Evolutionary conservation across 2,888 invertebrate genomes (phyloP).

Genomic region (Spilosoma lubricipeda): DNA sequence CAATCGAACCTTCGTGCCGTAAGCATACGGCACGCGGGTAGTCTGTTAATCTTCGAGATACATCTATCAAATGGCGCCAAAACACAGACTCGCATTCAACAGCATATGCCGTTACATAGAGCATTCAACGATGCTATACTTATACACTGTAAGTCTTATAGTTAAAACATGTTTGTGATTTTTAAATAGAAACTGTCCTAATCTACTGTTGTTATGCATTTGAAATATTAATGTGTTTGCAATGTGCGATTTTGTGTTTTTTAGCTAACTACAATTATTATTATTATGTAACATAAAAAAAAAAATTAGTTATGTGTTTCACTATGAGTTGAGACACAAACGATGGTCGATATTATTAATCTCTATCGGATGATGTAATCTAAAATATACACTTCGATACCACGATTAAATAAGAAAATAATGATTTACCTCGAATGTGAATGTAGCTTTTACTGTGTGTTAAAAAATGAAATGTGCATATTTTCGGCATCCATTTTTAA

Average conservation of each 20-base stretch:
- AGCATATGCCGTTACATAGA: slow-evolving; percentile 25
- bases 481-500: neutral
- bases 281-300: neutral
- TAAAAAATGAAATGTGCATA: neutral
- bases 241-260: slow-evolving; percentile 43
- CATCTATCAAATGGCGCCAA: neutral
- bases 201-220: slow-evolving; percentile 42
- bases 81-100: neutral
- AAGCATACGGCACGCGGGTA: neutral
- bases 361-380: neutral
- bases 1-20: neutral
- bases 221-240: slow-evolving; percentile 36
- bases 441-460: neutral
- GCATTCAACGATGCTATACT: slow-evolving; percentile 72
- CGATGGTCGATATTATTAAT: neutral
- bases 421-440: neutral
- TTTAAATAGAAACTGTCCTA: slow-evolving; percentile 56
- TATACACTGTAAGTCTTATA: slow-evolving; percentile 66
- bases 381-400: neutral
- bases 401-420: neutral
- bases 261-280: slow-evolving; percentile 23
- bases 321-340: neutral
- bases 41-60: neutral
- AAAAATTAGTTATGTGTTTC: neutral
- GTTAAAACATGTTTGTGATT: slow-evolving; percentile 63